Base-by-base conservation (phyloP, 2,888 invertebrate genomes). In the Epinotia bilunana region DNA sequence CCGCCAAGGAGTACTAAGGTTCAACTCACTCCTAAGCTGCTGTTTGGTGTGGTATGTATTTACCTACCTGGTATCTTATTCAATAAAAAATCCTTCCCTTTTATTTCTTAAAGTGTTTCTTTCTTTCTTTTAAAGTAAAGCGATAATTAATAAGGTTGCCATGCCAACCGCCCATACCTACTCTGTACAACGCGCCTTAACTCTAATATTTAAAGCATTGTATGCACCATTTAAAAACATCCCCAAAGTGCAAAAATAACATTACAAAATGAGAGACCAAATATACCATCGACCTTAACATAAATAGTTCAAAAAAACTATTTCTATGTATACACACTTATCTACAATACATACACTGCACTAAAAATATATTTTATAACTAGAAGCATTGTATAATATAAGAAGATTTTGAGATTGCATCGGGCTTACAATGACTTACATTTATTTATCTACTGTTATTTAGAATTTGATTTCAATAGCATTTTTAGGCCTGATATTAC, bases 201-300 rank as follows among this genome's bases (percentile, higher is more conserved):
- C 28, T 43, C 69, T 74, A 74, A 71, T 74, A 74, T 65, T 77
- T 78, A 78, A 78, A 78, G 77, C 77, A 78, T 77, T 76, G 73
- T 76, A 65, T 77, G 78, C 78, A 78, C 78, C 78, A 71, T 78
- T 72, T 43, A 49, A 58, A 65, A 68, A 69, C 62, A 60, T 72
- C 43, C 60, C 67, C 33, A 65, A 55, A 68, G 68, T 72, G 61
- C 67, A 57, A 62, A 63, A 58, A 62, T 20, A 70, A 64, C 39
- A 57, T 58, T 53, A 60, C 23, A 60, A 65, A 53, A 62, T 53
- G 18, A 71, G 70, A 62, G 63, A 68, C 67, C 60, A 53, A 58
- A 58, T 5, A 67, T 39, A 65, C 39, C 39, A 65, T 20, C 6
- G 23, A 60, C 39, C n/a, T 67, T 67, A 62, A 53, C 28, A 28